Evolutionary conservation across 2,113 vertebrate genomes (phyloP).

Genomic region (Xenopus borealis): DNA sequence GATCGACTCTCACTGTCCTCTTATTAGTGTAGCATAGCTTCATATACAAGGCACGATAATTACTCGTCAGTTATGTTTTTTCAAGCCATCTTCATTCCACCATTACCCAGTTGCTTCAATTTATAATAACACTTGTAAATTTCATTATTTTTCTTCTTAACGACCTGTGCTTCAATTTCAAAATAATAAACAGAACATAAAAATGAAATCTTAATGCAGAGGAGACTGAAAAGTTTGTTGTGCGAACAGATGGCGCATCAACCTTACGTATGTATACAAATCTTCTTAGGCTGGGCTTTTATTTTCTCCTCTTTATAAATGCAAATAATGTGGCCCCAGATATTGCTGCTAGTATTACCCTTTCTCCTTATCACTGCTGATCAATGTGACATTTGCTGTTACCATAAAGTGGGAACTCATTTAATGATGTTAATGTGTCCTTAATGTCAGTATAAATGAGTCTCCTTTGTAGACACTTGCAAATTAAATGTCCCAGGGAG

Average conservation of each 20-base stretch:
- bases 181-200: constrained; percentile 80
- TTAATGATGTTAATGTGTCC: constrained; percentile 83
- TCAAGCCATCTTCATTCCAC: constrained; percentile 38
- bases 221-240: constrained; percentile 79
- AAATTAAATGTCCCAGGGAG: constrained; percentile 76
- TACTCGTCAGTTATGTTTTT: constrained; percentile 40
- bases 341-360: constrained; percentile 81
- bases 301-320: constrained; percentile 71
- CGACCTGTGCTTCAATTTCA: constrained; percentile 77
- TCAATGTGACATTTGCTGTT: constrained; percentile 86
- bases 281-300: constrained; percentile 53
- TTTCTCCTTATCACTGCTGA: constrained; percentile 82
- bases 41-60: constrained; percentile 43
- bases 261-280: constrained; percentile 84
- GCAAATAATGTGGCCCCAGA: constrained; percentile 80
- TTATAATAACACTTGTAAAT: constrained; percentile 74
- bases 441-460: constrained; percentile 83
- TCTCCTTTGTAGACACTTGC: constrained; percentile 78
- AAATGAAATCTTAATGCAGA: constrained; percentile 81
- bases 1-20: constrained; percentile 10
- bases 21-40: constrained; percentile 35
- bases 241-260: constrained; percentile 81
- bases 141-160: constrained; percentile 63
- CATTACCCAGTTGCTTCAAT: constrained; percentile 60
- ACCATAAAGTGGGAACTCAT: constrained; percentile 79